Percentiles rank a stretch among this genome's conserved stretches.
These are phyloP conservation scores for Epiblema foenella DNA, from an alignment of 2,888 invertebrate species.

Conservation along the genomic window DNA sequence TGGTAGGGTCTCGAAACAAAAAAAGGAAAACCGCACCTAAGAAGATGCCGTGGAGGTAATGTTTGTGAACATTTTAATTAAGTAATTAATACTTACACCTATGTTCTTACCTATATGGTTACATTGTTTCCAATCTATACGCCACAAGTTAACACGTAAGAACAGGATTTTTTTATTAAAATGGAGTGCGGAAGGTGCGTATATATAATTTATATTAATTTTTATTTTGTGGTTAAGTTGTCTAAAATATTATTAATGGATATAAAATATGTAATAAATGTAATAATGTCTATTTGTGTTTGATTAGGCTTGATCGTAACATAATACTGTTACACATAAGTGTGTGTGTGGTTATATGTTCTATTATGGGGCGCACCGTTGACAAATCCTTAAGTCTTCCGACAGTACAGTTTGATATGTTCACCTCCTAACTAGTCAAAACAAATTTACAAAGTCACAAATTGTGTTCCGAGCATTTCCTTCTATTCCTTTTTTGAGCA, in stretches of 20 bases:
- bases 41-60: slow-evolving; percentile 58
- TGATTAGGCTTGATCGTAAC: neutral
- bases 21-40: slow-evolving; percentile 15
- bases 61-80: neutral
- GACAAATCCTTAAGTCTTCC: too few relatives aligned
- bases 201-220: slow-evolving; percentile 19
- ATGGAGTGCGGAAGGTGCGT: slow-evolving; percentile 2
- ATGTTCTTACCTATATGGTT: neutral
- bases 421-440: too few relatives aligned
- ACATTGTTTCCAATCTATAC: neutral
- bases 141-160: neutral
- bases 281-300: slow-evolving; percentile 8
- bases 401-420: too few relatives aligned
- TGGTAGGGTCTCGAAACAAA: slow-evolving; percentile 39
- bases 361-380: too few relatives aligned
- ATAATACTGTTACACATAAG: too few relatives aligned
- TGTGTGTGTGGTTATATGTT: too few relatives aligned
- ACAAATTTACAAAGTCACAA: too few relatives aligned
- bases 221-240: slow-evolving; percentile 22
- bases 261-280: slow-evolving; percentile 34
- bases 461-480: too few relatives aligned
- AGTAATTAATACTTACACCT: neutral
- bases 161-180: neutral
- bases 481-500: too few relatives aligned
- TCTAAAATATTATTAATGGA: slow-evolving; percentile 29